A percentile compares a stretch with the other conserved stretches of the same genome.
Evolutionary conservation across 2,113 vertebrate species (phyloP).

Genomic region (Phylloscopus whistleri): DNA sequence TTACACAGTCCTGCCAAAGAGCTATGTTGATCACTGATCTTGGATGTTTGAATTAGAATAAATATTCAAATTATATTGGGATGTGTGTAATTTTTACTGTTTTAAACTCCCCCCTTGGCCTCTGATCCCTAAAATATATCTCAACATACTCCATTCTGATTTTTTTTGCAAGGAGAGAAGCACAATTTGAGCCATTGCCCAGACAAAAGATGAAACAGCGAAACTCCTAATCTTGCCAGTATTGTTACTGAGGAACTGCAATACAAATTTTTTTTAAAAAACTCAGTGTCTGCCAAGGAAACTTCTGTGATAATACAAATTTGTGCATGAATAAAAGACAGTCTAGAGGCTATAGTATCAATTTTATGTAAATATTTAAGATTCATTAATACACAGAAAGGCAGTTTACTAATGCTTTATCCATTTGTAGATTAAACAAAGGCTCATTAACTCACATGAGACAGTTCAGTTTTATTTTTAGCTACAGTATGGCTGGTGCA

Average conservation of each 20-base stretch:
- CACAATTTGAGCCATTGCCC: background rate
- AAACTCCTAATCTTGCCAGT: background rate
- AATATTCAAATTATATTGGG: background rate
- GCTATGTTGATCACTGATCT: background rate
- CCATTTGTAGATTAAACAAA: conserved; percentile 30
- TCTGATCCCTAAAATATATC: background rate
- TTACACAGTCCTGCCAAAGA: background rate
- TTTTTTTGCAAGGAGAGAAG: background rate
- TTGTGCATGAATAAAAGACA: background rate
- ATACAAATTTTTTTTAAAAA: background rate
- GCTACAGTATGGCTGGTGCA: background rate
- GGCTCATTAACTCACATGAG: conserved; percentile 3
- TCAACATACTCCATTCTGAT: background rate
- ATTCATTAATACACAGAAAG: background rate
- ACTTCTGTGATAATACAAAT: background rate
- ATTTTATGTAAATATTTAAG: background rate
- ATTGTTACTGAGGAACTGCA: background rate
- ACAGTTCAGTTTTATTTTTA: conserved; percentile 15
- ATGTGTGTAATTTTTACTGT: background rate
- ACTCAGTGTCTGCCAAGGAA: background rate
- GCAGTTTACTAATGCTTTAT: conserved; percentile 6
- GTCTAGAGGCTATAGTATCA: background rate
- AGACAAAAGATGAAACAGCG: conserved; percentile 3
- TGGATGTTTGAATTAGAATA: background rate
- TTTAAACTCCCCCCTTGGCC: background rate